Evolutionary conservation across 2,888 invertebrate genomes (phyloP).

Genomic region (Tenthredo notha): DNA sequence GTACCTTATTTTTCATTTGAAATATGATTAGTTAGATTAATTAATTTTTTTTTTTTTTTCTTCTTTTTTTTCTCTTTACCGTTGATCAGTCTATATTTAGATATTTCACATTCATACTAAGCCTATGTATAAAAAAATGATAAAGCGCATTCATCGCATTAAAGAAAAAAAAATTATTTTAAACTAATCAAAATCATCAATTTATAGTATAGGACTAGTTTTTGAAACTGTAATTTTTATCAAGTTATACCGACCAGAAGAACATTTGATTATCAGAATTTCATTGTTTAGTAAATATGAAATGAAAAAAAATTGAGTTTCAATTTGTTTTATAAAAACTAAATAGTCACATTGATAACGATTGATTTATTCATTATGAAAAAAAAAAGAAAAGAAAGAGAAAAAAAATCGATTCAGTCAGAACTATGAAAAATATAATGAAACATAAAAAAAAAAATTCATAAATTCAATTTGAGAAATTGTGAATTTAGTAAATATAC

Average conservation of each 20-base stretch:
- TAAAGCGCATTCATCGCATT: conserved; percentile 8
- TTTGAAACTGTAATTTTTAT: not conserved
- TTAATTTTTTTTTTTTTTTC: not conserved
- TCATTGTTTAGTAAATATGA: not conserved
- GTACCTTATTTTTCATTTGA: conserved; percentile 34
- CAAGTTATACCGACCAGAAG: not conserved
- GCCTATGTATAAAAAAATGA: not conserved
- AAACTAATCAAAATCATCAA: conserved; percentile 34
- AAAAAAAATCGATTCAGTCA: not conserved
- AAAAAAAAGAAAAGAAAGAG: too few relatives aligned
- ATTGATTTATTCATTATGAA: too few relatives aligned
- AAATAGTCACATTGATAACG: too few relatives aligned
- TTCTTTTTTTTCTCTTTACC: not conserved
- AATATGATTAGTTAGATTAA: conserved; percentile 38
- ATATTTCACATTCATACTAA: conserved; percentile 47
- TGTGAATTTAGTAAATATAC: conserved; percentile 57
- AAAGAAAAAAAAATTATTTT: not conserved
- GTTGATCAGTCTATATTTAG: conserved; percentile 26
- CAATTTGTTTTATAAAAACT: too few relatives aligned
- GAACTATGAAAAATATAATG: not conserved
- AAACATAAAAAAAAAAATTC: not conserved
- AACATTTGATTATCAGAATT: not conserved
- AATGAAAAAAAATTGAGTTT: not conserved
- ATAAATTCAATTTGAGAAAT: not conserved
- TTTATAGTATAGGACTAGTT: not conserved